These are phyloP conservation scores for Anoura caudifer DNA, from an alignment of 2,113 vertebrate genomes.

Conservation along the genomic window DNA sequence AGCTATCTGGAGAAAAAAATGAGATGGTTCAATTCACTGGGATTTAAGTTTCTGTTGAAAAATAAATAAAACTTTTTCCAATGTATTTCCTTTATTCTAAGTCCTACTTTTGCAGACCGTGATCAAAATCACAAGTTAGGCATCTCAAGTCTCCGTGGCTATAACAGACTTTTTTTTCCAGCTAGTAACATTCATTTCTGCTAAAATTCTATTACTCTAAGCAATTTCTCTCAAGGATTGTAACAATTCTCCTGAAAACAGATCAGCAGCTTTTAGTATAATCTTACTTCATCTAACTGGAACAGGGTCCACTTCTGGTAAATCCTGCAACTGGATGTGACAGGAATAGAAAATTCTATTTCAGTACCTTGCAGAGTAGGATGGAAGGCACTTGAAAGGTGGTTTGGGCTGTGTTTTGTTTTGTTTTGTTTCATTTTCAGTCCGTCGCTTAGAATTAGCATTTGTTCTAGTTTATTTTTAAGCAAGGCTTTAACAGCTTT, in stretches of 20 bases:
- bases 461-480: conserved; percentile 62
- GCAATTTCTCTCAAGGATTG: conserved; percentile 80
- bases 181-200: conserved; percentile 75
- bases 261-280: conserved; percentile 81
- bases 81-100: conserved; percentile 42
- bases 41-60: conserved; percentile 57
- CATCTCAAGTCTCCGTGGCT: conserved; percentile 54
- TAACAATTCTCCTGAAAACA: conserved; percentile 79
- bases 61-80: conserved; percentile 36
- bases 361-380: conserved; percentile 68
- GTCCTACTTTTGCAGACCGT: conserved; percentile 62
- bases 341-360: conserved; percentile 79
- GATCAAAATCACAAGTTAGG: conserved; percentile 72
- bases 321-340: conserved; percentile 77
- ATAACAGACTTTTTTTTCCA: conserved; percentile 62
- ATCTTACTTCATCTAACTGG: conserved; percentile 77
- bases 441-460: conserved; percentile 61
- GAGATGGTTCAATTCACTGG: conserved; percentile 23
- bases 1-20: neutral
- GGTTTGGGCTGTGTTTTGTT: neutral
- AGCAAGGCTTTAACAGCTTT: conserved; percentile 46
- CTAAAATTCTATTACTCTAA: conserved; percentile 80
- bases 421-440: conserved; percentile 14
- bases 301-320: conserved; percentile 75
- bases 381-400: conserved; percentile 69